phyloP scores from a whole-genome alignment of 2,888 invertebrate species.

The Amaurobius ferox region DNA sequence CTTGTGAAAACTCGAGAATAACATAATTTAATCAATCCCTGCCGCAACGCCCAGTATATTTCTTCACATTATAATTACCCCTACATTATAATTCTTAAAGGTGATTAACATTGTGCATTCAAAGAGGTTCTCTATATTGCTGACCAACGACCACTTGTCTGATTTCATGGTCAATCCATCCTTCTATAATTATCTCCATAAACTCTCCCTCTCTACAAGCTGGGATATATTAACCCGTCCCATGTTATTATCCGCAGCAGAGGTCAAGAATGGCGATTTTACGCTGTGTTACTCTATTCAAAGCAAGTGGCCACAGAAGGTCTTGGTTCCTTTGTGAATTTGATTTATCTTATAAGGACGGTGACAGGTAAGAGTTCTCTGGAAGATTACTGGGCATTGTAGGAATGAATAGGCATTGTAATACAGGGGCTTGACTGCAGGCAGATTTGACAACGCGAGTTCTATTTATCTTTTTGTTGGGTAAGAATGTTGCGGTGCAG shows the following conservation, averaged over 20 bases:
- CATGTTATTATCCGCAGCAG: neutral
- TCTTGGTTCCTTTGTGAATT: neutral
- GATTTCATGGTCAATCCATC: too few relatives aligned
- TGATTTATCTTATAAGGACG: constrained; percentile 1
- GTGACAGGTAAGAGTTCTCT: constrained; percentile 1
- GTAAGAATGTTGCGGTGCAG: too few relatives aligned
- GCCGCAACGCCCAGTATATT: too few relatives aligned
- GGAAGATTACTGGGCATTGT: neutral
- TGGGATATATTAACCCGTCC: neutral
- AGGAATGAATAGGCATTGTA: neutral
- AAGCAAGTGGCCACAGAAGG: neutral
- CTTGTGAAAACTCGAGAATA: too few relatives aligned
- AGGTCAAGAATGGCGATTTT: neutral
- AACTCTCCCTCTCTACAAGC: neutral
- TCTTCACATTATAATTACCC: too few relatives aligned
- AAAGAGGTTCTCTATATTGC: too few relatives aligned
- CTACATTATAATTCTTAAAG: too few relatives aligned
- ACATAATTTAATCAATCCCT: too few relatives aligned
- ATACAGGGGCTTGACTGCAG: neutral
- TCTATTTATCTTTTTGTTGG: too few relatives aligned
- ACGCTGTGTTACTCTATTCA: neutral
- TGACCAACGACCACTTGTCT: too few relatives aligned
- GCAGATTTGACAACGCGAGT: too few relatives aligned
- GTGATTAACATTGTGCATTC: too few relatives aligned
- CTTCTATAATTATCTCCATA: neutral